Evolutionary conservation across 2,113 vertebrate genomes (phyloP).

Genomic region (Lophura nycthemera): DNA sequence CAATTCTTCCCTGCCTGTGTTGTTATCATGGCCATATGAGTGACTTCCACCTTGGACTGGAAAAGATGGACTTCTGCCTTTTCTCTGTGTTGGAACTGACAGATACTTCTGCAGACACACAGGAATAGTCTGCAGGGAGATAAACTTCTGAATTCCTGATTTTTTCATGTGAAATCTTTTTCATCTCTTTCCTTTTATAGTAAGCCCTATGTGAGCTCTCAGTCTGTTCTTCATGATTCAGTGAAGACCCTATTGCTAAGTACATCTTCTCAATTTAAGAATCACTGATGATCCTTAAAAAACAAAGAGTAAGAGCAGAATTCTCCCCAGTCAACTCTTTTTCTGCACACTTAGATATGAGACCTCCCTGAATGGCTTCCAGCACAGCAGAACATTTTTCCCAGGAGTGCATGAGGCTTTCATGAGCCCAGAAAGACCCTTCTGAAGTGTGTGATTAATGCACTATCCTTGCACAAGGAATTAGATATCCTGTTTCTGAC

Average conservation of each 20-base stretch:
- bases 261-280: background rate
- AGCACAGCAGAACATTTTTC: slow-evolving; percentile 13
- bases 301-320: background rate
- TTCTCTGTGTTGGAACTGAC: background rate
- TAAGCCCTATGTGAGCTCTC: background rate
- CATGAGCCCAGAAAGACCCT: background rate
- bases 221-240: background rate
- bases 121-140: background rate
- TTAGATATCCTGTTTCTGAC: slow-evolving; percentile 57
- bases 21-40: background rate
- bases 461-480: background rate
- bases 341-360: slow-evolving; percentile 9
- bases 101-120: background rate
- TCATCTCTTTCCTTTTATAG: background rate
- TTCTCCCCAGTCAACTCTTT: background rate
- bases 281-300: slow-evolving; percentile 6
- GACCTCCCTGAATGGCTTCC: slow-evolving; percentile 8
- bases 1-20: background rate
- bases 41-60: background rate
- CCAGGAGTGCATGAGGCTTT: slow-evolving; percentile 10
- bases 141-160: background rate
- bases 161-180: background rate
- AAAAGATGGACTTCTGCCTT: slow-evolving; percentile 7
- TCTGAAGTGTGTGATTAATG: slow-evolving; percentile 63
- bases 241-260: background rate